Conservation (phyloP, 2,888 invertebrate genomes). For the Aspidiotus destructor region DNA sequence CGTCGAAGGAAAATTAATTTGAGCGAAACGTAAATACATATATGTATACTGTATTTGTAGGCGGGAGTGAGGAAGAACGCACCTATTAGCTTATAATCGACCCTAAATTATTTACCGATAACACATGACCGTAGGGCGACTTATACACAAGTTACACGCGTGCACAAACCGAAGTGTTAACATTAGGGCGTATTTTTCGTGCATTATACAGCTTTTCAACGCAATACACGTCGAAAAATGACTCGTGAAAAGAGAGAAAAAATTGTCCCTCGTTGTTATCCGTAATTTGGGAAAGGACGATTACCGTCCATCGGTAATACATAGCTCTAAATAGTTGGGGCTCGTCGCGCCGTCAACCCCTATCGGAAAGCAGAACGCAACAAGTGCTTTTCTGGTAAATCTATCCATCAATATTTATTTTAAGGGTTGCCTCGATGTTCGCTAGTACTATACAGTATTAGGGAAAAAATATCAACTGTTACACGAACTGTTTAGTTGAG, state of each 20-base stretch:
- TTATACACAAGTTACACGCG: no score
- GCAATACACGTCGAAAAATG: no score
- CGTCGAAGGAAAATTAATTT: no score
- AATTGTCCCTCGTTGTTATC: slow-evolving; percentile 10
- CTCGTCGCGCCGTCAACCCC: slow-evolving; percentile 21
- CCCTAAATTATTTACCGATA: no score
- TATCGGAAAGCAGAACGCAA: slow-evolving; percentile 20
- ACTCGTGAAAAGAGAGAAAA: not conserved
- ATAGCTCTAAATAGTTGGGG: slow-evolving; percentile 2
- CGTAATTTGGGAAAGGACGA: slow-evolving; percentile 26
- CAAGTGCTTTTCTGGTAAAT: slow-evolving; percentile 31
- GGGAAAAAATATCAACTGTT: slow-evolving; percentile 33
- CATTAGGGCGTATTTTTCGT: no score
- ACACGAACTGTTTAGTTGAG: slow-evolving; percentile 33
- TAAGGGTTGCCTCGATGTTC: slow-evolving; percentile 24
- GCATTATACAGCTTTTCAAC: no score
- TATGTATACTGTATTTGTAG: no score
- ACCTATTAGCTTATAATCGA: no score
- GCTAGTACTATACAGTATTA: slow-evolving; percentile 15
- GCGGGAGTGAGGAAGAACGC: no score
- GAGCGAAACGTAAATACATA: no score
- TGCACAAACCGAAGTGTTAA: no score
- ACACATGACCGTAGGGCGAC: no score
- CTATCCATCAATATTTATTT: slow-evolving; percentile 33
- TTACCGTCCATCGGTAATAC: slow-evolving; percentile 25